A percentile compares a stretch with the other conserved stretches of the same genome.
These are phyloP conservation scores for Taphrorychus bicolor DNA, from an alignment of 2,888 invertebrate species.

Conservation along the genomic window DNA sequence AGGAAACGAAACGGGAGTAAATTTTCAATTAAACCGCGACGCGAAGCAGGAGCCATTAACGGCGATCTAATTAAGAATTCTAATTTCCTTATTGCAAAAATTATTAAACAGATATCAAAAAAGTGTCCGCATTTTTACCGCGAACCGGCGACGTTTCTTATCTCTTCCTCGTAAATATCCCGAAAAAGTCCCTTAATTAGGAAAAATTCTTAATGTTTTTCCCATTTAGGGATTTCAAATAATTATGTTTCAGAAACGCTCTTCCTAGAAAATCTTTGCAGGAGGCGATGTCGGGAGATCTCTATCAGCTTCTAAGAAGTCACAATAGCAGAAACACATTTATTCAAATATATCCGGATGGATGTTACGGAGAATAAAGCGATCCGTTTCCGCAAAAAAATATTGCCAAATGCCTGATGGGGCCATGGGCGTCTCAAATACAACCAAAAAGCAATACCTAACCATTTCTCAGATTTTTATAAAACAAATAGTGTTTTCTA, in stretches of 20 bases:
- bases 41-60: constrained; percentile 39
- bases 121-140: constrained; percentile 40
- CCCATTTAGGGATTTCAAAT: constrained; percentile 9
- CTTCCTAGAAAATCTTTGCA: background rate
- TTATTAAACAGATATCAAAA: constrained; percentile 43
- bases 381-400: constrained; percentile 36
- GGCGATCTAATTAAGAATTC: constrained; percentile 43
- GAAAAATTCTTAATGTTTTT: constrained; percentile 19
- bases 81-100: constrained; percentile 44
- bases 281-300: too few relatives aligned
- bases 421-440: constrained; percentile 13
- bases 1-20: constrained; percentile 39
- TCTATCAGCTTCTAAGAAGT: background rate
- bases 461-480: too few relatives aligned
- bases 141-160: constrained; percentile 30
- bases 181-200: constrained; percentile 36
- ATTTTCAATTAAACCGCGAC: constrained; percentile 42
- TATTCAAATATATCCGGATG: constrained; percentile 41
- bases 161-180: constrained; percentile 38
- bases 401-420: constrained; percentile 26
- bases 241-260: constrained; percentile 3
- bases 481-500: too few relatives aligned
- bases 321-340: constrained; percentile 39
- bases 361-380: constrained; percentile 38
- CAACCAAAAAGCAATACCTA: too few relatives aligned